phyloP scores from a whole-genome alignment of 2,888 invertebrate species.

The Erebia epiphron region DNA sequence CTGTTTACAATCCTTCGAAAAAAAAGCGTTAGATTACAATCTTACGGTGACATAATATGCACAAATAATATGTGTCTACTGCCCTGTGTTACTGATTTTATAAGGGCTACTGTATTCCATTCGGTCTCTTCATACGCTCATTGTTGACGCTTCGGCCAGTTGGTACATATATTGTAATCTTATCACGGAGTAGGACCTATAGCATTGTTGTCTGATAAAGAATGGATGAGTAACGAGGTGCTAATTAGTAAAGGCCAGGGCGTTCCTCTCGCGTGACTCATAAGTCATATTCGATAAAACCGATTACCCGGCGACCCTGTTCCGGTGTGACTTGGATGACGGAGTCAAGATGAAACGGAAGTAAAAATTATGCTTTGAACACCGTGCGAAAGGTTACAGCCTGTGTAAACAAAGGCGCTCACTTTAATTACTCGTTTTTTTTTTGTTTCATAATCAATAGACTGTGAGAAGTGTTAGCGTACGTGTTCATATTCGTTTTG shows the following conservation, averaged over 20 bases:
- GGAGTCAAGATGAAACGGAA: constrained; percentile 48
- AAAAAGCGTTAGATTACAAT: no score
- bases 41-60: no score
- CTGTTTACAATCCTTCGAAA: no score
- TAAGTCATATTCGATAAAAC: constrained; percentile 53
- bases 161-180: constrained; percentile 41
- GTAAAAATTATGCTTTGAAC: constrained; percentile 44
- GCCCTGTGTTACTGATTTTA: neutral
- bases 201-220: constrained; percentile 59
- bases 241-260: constrained; percentile 72
- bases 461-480: constrained; percentile 33
- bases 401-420: constrained; percentile 35
- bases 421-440: constrained; percentile 35
- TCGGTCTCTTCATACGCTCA: constrained; percentile 28
- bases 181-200: constrained; percentile 38
- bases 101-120: constrained; percentile 8
- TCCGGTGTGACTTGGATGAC: constrained; percentile 43
- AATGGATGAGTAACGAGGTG: constrained; percentile 69
- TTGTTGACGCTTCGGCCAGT: constrained; percentile 33
- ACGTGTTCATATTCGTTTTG: constrained; percentile 27
- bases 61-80: no score
- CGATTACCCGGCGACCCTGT: constrained; percentile 38
- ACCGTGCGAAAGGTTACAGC: constrained; percentile 44
- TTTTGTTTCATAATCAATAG: constrained; percentile 40
- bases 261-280: constrained; percentile 73